These are phyloP conservation scores for Pyrochroa serraticornis DNA, from an alignment of 2,888 invertebrate genomes.

Conservation along the genomic window DNA sequence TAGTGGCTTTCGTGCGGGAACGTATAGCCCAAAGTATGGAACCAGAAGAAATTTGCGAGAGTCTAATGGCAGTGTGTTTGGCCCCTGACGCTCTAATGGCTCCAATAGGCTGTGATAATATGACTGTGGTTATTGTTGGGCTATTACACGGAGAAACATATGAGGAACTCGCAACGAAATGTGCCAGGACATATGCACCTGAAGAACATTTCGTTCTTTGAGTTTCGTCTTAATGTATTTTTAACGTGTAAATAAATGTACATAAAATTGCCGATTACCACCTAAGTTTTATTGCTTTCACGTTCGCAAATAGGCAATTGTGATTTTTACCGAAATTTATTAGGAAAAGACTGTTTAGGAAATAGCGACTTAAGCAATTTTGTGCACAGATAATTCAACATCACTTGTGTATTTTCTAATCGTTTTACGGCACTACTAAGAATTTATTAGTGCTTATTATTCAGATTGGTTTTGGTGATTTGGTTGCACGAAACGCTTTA, in stretches of 20 bases:
- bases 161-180: conserved; percentile 42
- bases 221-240: conserved; percentile 13
- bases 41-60: conserved; percentile 95
- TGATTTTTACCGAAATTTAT: too few relatives aligned
- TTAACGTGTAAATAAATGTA: conserved; percentile 27
- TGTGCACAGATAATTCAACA: too few relatives aligned
- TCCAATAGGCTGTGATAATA: conserved; percentile 97
- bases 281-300: too few relatives aligned
- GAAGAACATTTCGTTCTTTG: conserved; percentile 7
- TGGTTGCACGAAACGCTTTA: too few relatives aligned
- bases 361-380: too few relatives aligned
- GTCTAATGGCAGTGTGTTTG: conserved; percentile 91
- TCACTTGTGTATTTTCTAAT: too few relatives aligned
- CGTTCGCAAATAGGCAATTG: too few relatives aligned
- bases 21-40: conserved; percentile 82
- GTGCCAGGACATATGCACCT: conserved; percentile 29
- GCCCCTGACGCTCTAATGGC: conserved; percentile 98
- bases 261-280: neutral
- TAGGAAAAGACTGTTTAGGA: too few relatives aligned
- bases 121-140: conserved; percentile 93
- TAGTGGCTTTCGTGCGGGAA: conserved; percentile 85
- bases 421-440: too few relatives aligned
- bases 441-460: too few relatives aligned
- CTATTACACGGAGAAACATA: conserved; percentile 68
- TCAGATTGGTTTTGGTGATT: too few relatives aligned